Conservation (phyloP, 2,113 vertebrate species). For the Triplophysa tibetana region DNA sequence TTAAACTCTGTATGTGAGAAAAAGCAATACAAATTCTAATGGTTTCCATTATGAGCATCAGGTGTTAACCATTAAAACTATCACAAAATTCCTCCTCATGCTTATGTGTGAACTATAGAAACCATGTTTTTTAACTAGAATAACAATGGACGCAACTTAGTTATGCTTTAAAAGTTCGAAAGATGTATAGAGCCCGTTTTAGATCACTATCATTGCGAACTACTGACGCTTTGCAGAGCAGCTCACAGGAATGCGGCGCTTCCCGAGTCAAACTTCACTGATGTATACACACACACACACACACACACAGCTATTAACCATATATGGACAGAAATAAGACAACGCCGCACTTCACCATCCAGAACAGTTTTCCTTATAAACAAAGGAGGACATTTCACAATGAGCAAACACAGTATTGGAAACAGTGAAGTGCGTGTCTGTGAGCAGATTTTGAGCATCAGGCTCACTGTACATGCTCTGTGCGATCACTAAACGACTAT, state of each 20-base stretch:
- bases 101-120: too few relatives aligned
- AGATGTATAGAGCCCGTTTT: background rate
- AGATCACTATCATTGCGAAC: conserved; percentile 18
- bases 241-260: conserved; percentile 49
- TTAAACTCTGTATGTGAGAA: conserved; percentile 82
- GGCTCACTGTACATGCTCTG: too few relatives aligned
- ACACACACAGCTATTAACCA: conserved; percentile 59
- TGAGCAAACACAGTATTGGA: background rate
- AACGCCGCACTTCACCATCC: conserved; percentile 2
- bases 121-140: too few relatives aligned
- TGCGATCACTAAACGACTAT: too few relatives aligned
- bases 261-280: conserved; percentile 45
- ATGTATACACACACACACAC: conserved; percentile 5
- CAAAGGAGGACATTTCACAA: conserved; percentile 22
- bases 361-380: conserved; percentile 17
- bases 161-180: too few relatives aligned
- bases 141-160: too few relatives aligned
- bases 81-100: too few relatives aligned
- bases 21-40: background rate
- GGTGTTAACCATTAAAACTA: too few relatives aligned
- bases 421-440: too few relatives aligned
- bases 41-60: too few relatives aligned
- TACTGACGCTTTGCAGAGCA: conserved; percentile 27
- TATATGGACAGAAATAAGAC: conserved; percentile 57
- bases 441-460: too few relatives aligned